Evolutionary conservation across 2,113 vertebrate genomes (phyloP).

Genomic region (Hippolais icterina): DNA sequence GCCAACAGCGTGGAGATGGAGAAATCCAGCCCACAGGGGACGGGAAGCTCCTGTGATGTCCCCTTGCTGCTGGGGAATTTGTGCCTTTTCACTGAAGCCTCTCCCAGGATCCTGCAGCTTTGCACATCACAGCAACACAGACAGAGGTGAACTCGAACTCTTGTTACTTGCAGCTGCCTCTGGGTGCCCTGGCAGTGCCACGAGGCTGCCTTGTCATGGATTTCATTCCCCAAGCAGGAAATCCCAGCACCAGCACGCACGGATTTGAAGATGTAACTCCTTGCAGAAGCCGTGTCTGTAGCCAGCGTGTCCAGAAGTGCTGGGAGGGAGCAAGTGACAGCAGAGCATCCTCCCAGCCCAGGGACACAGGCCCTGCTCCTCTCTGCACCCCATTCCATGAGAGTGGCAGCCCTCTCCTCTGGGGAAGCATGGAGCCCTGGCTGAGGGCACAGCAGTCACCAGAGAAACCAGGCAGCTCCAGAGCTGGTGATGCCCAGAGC

Average conservation of each 20-base stretch:
- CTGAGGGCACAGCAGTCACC: neutral
- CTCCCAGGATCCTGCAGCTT: neutral
- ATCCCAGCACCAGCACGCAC: neutral
- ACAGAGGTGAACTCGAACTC: neutral
- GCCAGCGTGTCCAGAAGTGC: neutral
- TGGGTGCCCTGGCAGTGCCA: neutral
- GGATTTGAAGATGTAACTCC: neutral
- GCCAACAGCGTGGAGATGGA: neutral
- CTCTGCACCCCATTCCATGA: fast-evolving
- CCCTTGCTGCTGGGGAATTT: neutral
- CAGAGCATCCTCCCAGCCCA: neutral
- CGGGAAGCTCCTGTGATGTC: neutral
- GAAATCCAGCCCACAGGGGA: neutral
- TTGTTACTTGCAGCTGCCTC: neutral
- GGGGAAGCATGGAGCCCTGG: neutral
- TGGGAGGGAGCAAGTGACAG: neutral
- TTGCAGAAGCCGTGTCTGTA: neutral
- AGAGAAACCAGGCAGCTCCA: neutral
- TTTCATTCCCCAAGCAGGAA: neutral
- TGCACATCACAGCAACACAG: neutral
- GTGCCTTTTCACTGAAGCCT: neutral
- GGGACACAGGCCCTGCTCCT: fast-evolving
- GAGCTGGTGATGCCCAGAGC: fast-evolving
- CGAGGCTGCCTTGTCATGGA: neutral
- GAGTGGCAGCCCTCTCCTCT: neutral